A percentile compares a stretch with the other conserved stretches of the same genome.
Evolutionary conservation across 2,888 invertebrate genomes (phyloP).

Genomic region (Zootermopsis nevadensis): DNA sequence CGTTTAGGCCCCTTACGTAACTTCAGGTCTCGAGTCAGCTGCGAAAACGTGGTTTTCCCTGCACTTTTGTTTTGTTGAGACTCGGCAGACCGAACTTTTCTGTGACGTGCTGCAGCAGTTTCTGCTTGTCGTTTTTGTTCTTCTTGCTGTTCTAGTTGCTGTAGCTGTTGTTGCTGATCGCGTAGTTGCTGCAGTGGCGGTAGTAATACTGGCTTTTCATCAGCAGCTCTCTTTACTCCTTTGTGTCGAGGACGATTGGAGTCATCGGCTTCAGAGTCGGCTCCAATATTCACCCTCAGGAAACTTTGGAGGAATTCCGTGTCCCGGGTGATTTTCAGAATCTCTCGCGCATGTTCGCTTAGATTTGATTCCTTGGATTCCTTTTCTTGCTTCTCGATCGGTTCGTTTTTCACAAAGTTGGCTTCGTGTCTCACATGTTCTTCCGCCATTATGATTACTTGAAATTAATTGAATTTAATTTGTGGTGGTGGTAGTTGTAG

Average conservation of each 20-base stretch:
- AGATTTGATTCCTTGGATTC: constrained; percentile 26
- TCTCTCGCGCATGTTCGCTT: constrained; percentile 66
- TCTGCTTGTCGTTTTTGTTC: constrained; percentile 30
- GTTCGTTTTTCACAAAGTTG: not conserved
- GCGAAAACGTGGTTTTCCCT: constrained; percentile 55
- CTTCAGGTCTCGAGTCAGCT: constrained; percentile 56
- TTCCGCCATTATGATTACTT: too few relatives aligned
- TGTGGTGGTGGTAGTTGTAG: not conserved
- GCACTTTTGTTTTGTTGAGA: not conserved
- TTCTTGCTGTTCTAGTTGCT: constrained; percentile 12
- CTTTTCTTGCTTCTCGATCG: not conserved
- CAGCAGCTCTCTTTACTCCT: constrained; percentile 48
- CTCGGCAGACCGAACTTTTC: constrained; percentile 14
- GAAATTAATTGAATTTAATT: not conserved
- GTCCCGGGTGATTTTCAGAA: constrained; percentile 76
- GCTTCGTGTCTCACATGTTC: not conserved
- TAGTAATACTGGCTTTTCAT: constrained; percentile 42
- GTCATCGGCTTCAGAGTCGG: constrained; percentile 59
- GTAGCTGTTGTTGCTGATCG: constrained; percentile 21
- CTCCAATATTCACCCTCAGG: constrained; percentile 75
- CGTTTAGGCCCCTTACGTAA: constrained; percentile 47
- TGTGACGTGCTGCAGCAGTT: not conserved
- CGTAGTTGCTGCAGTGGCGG: constrained; percentile 31
- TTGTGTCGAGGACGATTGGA: constrained; percentile 34
- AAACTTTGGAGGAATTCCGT: constrained; percentile 85